Evolutionary conservation across 2,888 invertebrate genomes (phyloP).

Genomic region (Andrena flavipes): DNA sequence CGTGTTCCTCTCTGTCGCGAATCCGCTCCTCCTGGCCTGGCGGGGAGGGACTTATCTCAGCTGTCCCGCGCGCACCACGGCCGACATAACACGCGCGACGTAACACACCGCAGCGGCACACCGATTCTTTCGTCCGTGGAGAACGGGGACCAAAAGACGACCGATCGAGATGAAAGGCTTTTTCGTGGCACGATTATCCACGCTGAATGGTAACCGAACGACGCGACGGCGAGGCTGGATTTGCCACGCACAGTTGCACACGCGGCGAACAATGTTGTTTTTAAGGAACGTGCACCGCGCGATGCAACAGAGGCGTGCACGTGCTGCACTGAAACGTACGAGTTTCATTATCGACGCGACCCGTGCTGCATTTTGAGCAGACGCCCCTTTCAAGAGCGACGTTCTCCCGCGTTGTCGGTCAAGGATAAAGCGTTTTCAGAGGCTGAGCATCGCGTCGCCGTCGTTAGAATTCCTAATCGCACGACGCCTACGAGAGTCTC

Average conservation of each 20-base stretch:
- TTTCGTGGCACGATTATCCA: no score
- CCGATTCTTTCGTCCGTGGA: no score
- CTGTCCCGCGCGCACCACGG: constrained; percentile 45
- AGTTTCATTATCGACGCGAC: constrained; percentile 43
- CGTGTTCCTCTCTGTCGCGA: constrained; percentile 31
- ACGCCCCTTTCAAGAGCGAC: constrained; percentile 28
- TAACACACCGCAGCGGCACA: constrained; percentile 29
- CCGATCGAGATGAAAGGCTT: no score
- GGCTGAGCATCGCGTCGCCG: not conserved
- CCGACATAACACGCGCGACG: constrained; percentile 42
- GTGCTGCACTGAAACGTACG: constrained; percentile 39
- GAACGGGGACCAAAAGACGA: no score
- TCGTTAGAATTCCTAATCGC: not conserved
- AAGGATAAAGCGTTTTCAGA: constrained; percentile 20
- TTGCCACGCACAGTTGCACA: not conserved
- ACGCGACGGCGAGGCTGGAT: not conserved
- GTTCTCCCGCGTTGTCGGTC: constrained; percentile 30
- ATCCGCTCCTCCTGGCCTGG: constrained; percentile 31
- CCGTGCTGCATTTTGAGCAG: constrained; percentile 44
- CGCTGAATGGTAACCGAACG: no score
- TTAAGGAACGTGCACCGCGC: constrained; percentile 11
- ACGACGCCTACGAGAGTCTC: not conserved
- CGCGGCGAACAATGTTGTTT: constrained; percentile 7
- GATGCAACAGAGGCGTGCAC: constrained; percentile 18
- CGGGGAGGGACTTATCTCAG: constrained; percentile 57